phyloP scores from a whole-genome alignment of 2,888 invertebrate genomes.

The Drosophila mettleri region DNA sequence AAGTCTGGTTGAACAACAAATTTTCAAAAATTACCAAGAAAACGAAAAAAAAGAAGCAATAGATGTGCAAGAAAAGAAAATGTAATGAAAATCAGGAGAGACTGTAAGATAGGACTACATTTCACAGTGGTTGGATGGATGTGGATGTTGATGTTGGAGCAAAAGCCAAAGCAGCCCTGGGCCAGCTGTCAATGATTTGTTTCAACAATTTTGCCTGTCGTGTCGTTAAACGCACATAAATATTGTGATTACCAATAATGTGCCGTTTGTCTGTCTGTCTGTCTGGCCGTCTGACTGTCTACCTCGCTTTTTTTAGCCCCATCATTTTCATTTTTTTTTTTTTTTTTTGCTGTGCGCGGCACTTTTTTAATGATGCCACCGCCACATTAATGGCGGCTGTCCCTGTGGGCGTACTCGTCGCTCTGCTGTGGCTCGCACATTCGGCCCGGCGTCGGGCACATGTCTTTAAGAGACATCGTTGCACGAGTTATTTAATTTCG shows the following conservation, averaged over 20 bases:
- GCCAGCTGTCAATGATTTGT: slow-evolving; percentile 78
- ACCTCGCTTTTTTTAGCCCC: slow-evolving; percentile 7
- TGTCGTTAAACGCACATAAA: slow-evolving; percentile 79
- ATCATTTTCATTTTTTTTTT: not conserved
- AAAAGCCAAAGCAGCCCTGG: slow-evolving; percentile 7
- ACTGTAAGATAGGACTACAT: slow-evolving; percentile 33
- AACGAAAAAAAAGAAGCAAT: slow-evolving; percentile 12
- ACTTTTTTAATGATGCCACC: slow-evolving; percentile 54
- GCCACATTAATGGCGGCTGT: slow-evolving; percentile 29
- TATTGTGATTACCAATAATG: slow-evolving; percentile 80
- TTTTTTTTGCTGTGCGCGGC: slow-evolving; percentile 52
- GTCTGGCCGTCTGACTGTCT: slow-evolving; percentile 28
- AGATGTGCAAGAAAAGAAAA: slow-evolving; percentile 22
- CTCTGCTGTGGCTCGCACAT: slow-evolving; percentile 47
- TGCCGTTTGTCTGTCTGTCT: slow-evolving; percentile 48
- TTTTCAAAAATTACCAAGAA: slow-evolving; percentile 14
- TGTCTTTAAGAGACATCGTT: slow-evolving; percentile 43
- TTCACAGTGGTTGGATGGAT: slow-evolving; percentile 20
- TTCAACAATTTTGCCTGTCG: slow-evolving; percentile 71
- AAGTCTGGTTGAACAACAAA: slow-evolving; percentile 32
- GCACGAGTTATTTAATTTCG: slow-evolving; percentile 33
- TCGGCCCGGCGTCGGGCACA: slow-evolving; percentile 26
- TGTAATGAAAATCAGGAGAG: slow-evolving; percentile 26
- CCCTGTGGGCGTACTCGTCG: slow-evolving; percentile 23
- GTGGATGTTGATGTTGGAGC: slow-evolving; percentile 22